Evolutionary conservation across 2,797 vertebrate genomes (phyloP).

Genomic region (Choloepus didactylus): DNA sequence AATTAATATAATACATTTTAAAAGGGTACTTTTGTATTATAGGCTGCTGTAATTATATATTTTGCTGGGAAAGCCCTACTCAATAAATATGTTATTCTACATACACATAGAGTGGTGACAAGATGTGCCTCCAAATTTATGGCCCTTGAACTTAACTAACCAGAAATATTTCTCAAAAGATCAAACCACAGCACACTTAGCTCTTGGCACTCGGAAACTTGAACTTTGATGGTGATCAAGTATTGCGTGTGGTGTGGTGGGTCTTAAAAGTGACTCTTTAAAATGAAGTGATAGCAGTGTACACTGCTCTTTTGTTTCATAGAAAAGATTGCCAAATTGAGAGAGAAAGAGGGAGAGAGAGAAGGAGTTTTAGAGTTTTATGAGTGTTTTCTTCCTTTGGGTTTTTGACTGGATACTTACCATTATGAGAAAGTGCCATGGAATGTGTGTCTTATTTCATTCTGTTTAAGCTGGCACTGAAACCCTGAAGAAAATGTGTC

Average conservation of each 20-base stretch:
- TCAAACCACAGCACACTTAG: slow-evolving; percentile 53
- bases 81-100: neutral
- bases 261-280: slow-evolving; percentile 52
- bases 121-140: slow-evolving; percentile 17
- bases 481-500: neutral
- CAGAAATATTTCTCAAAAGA: slow-evolving; percentile 68
- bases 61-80: neutral
- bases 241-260: neutral
- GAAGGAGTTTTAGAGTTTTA: neutral
- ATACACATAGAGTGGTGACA: slow-evolving; percentile 3
- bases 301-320: slow-evolving; percentile 67
- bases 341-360: neutral
- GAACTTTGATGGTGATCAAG: slow-evolving; percentile 38
- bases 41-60: neutral
- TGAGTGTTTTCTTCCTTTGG: slow-evolving; percentile 16
- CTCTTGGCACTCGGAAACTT: slow-evolving; percentile 32
- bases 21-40: neutral
- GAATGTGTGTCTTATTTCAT: neutral
- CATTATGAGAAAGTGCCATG: neutral
- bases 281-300: slow-evolving; percentile 9
- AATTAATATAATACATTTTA: neutral
- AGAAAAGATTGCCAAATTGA: slow-evolving; percentile 27
- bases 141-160: slow-evolving; percentile 61
- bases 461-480: neutral
- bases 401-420: neutral